Conservation (phyloP, 2,113 vertebrate genomes). For the Syngnathus typhle region DNA sequence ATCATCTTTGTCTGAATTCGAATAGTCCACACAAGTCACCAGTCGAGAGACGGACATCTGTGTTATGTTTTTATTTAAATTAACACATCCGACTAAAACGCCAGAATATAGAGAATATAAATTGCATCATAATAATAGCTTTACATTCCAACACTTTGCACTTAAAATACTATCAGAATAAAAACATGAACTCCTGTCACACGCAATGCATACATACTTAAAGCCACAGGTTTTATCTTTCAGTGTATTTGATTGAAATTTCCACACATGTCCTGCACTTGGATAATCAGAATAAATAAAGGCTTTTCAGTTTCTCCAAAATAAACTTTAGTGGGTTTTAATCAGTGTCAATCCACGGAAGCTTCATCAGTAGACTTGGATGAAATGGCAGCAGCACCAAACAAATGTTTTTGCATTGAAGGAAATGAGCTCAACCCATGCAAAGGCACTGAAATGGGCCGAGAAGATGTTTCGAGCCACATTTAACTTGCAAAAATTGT, state of each 20-base stretch:
- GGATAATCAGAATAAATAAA: slow-evolving; percentile 58
- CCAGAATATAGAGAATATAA: slow-evolving; percentile 60
- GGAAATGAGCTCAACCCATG: slow-evolving; percentile 31
- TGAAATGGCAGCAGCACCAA: slow-evolving; percentile 43
- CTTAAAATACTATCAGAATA: slow-evolving; percentile 23
- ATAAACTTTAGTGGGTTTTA: not conserved
- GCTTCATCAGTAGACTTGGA: not conserved
- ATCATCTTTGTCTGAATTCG: too few relatives aligned
- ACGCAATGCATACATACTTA: slow-evolving; percentile 9
- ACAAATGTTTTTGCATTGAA: slow-evolving; percentile 26
- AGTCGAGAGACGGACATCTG: slow-evolving; percentile 7
- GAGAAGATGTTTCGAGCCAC: not conserved
- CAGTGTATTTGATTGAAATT: slow-evolving; percentile 34
- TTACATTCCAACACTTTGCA: slow-evolving; percentile 47
- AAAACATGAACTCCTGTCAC: slow-evolving; percentile 14
- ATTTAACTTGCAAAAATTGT: slow-evolving; percentile 42
- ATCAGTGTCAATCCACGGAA: slow-evolving; percentile 7
- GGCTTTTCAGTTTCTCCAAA: slow-evolving; percentile 21
- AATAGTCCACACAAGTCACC: too few relatives aligned
- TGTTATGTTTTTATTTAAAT: slow-evolving; percentile 66
- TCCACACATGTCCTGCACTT: slow-evolving; percentile 27
- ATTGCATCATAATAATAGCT: slow-evolving; percentile 47
- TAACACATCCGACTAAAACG: slow-evolving; percentile 75
- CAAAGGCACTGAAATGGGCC: slow-evolving; percentile 29
- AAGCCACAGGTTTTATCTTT: slow-evolving; percentile 27